phyloP scores from a whole-genome alignment of 2,888 invertebrate genomes.

The Hirtodrosophila confusa region DNA sequence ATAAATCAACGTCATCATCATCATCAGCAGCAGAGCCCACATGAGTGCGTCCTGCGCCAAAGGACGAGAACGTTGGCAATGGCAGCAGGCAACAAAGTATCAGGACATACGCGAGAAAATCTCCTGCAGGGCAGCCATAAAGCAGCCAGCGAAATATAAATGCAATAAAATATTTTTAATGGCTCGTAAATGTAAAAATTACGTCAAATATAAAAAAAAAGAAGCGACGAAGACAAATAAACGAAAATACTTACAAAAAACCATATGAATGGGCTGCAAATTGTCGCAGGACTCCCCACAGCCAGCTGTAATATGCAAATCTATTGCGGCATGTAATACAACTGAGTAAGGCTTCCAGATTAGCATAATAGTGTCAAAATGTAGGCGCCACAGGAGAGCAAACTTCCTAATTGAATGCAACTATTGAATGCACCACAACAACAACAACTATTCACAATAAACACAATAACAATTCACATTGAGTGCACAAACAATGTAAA shows the following conservation, averaged over 20 bases:
- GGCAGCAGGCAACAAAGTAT: slow-evolving; percentile 41
- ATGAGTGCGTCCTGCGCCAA: slow-evolving; percentile 42
- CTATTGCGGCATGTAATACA: slow-evolving; percentile 27
- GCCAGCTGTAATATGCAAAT: slow-evolving; percentile 15
- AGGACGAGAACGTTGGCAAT: slow-evolving; percentile 35
- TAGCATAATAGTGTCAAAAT: slow-evolving; percentile 57
- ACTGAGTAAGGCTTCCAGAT: slow-evolving; percentile 51
- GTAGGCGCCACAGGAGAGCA: slow-evolving; percentile 44
- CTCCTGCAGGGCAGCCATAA: slow-evolving; percentile 56
- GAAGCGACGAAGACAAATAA: slow-evolving; percentile 14
- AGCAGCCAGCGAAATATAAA: slow-evolving; percentile 72
- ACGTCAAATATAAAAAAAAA: slow-evolving; percentile 56
- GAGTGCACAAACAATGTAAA: slow-evolving; percentile 49
- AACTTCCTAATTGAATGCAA: slow-evolving; percentile 61
- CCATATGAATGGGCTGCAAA: slow-evolving; percentile 53
- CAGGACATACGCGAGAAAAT: slow-evolving; percentile 49
- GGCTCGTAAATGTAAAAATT: slow-evolving; percentile 74
- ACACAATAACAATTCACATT: slow-evolving; percentile 23
- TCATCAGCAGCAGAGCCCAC: slow-evolving; percentile 48
- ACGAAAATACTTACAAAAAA: slow-evolving; percentile 5
- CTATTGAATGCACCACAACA: slow-evolving; percentile 34
- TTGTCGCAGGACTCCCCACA: slow-evolving; percentile 33
- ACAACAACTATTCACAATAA: slow-evolving; percentile 3
- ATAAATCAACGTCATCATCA: slow-evolving; percentile 69
- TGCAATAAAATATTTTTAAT: slow-evolving; percentile 75